Evolutionary conservation across 2,113 vertebrate species (phyloP).

Genomic region (Choloepus hoffmanni): DNA sequence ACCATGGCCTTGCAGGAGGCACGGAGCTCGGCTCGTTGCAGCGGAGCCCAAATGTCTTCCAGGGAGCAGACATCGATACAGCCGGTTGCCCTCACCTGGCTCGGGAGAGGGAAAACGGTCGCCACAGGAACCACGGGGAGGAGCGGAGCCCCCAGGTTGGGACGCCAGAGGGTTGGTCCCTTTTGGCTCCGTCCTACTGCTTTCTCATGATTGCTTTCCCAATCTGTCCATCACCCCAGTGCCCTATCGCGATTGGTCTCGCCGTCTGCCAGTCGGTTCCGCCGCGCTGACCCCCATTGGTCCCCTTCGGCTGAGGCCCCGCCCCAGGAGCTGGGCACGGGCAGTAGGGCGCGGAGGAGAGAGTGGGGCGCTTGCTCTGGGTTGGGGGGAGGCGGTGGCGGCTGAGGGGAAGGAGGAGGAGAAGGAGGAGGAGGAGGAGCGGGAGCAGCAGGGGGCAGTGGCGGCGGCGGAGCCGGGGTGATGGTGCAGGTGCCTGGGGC

Average conservation of each 20-base stretch:
- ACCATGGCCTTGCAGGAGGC: background rate
- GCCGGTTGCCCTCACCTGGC: conserved; percentile 37
- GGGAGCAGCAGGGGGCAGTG: conserved; percentile 61
- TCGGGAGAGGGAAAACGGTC: conserved; percentile 14
- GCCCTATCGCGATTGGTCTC: conserved; percentile 58
- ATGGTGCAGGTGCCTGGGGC: conserved; percentile 70
- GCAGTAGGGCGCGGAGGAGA: conserved; percentile 53
- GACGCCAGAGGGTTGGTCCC: conserved; percentile 63
- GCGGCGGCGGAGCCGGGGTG: conserved; percentile 59
- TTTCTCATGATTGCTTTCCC: conserved; percentile 48
- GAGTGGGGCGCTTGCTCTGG: conserved; percentile 28
- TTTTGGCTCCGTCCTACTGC: conserved; percentile 17
- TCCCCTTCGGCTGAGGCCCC: conserved; percentile 45
- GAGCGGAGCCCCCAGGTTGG: background rate
- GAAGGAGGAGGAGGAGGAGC: conserved; percentile 63
- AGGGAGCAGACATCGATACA: background rate
- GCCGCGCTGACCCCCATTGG: conserved; percentile 78
- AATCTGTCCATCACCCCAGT: conserved; percentile 49
- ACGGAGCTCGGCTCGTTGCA: background rate
- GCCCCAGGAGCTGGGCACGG: conserved; percentile 68
- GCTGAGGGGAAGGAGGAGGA: conserved; percentile 15
- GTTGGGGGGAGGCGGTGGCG: conserved; percentile 59
- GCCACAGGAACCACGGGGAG: background rate
- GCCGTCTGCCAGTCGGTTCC: conserved; percentile 68
- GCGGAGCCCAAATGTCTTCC: background rate